Conservation (phyloP, 2,113 vertebrate genomes). For the Steatornis caripensis region DNA sequence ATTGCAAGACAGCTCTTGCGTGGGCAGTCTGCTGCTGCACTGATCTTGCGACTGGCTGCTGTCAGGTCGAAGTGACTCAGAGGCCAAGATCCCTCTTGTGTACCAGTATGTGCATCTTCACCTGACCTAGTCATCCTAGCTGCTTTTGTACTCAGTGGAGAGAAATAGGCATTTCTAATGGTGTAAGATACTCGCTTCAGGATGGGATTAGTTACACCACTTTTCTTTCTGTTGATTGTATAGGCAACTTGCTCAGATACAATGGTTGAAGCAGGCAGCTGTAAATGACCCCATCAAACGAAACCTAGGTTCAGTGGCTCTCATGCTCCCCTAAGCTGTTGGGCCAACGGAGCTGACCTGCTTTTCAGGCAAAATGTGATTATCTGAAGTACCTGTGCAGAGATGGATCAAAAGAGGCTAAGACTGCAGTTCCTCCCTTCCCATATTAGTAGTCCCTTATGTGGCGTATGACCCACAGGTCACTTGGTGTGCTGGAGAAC, state of each 20-base stretch:
- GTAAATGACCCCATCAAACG: not conserved
- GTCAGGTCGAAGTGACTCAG: not conserved
- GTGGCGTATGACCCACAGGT: accelerated
- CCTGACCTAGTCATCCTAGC: not conserved
- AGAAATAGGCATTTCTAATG: not conserved
- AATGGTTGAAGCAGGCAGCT: not conserved
- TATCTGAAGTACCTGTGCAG: not conserved
- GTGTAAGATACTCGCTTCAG: not conserved
- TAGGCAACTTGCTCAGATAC: not conserved
- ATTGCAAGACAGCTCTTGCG: not conserved
- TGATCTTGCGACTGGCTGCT: not conserved
- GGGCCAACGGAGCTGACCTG: not conserved
- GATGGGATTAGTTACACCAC: not conserved
- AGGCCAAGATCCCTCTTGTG: not conserved
- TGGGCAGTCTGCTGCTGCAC: not conserved
- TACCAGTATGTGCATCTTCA: not conserved
- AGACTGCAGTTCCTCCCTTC: not conserved
- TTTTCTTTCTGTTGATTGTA: not conserved
- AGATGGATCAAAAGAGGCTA: not conserved
- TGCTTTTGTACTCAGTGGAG: not conserved
- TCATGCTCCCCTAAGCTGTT: not conserved
- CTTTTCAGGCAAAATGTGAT: not conserved
- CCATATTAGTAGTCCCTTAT: not conserved
- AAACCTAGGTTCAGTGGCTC: not conserved
- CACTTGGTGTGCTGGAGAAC: not conserved